Evolutionary conservation across 1,140 invertebrate species (phyloP).

Genomic region (Drosophila ercepeae): DNA sequence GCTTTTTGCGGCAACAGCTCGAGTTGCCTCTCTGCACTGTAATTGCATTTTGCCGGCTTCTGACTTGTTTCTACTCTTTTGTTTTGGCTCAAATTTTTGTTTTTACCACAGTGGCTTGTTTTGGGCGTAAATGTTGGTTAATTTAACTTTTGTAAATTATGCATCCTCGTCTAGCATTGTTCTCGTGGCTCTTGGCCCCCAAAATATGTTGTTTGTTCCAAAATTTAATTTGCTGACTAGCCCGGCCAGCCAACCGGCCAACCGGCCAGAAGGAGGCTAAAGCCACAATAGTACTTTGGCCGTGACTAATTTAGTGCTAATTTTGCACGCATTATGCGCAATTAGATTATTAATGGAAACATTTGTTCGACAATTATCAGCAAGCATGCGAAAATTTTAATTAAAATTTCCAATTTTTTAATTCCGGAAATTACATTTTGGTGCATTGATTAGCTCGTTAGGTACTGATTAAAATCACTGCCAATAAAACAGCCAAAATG

Average conservation of each 20-base stretch:
- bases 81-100: constrained; percentile 11
- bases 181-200: neutral
- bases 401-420: constrained; percentile 57
- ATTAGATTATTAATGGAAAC: constrained; percentile 81
- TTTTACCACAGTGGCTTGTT: constrained; percentile 47
- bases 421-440: constrained; percentile 66
- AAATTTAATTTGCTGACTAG: constrained; percentile 66
- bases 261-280: neutral
- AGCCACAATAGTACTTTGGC: constrained; percentile 46
- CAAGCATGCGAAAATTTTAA: constrained; percentile 60
- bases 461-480: constrained; percentile 71
- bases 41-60: constrained; percentile 68
- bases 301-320: constrained; percentile 80
- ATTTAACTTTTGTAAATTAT: constrained; percentile 80
- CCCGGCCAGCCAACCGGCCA: neutral
- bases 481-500: constrained; percentile 58
- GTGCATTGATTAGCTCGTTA: constrained; percentile 75
- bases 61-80: constrained; percentile 5
- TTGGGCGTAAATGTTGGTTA: constrained; percentile 75
- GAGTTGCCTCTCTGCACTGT: constrained; percentile 56
- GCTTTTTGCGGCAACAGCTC: constrained; percentile 60
- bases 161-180: constrained; percentile 45
- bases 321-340: constrained; percentile 77
- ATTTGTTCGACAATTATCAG: constrained; percentile 76
- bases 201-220: constrained; percentile 23